Base-by-base conservation (phyloP, 2,113 vertebrate genomes). In the Pedetes capensis region DNA sequence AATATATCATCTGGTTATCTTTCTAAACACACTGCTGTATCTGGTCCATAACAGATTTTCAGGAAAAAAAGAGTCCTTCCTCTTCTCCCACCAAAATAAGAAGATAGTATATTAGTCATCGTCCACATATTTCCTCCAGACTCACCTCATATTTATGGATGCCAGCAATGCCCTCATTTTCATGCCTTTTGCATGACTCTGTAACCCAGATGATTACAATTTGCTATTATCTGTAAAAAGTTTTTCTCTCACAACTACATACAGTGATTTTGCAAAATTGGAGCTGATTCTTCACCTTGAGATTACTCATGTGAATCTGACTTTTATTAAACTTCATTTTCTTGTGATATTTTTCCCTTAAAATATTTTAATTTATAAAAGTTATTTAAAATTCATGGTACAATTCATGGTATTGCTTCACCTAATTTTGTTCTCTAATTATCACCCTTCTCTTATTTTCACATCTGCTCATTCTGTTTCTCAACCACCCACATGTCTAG, bases 261-360 rank as follows among this genome's bases (percentile, higher is more conserved):
- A 85, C 3, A 72, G 32, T 34, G 27, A 96, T 59, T 96, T 37
- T 71, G 29, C 32, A 92, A 6, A 86, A 87, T 64, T 27, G 55
- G 64, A 95, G 9, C 72, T 93, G 68, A 61, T 91, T 97, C 75
- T 86, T 64, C 84, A 64, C 23, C 20, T 29, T 76, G 84, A 93
- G 49, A 94, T 93, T 68, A 80, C 1, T 18, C 27, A 9, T 49
- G 4, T 59, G 66, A 91, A 90, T 87, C 69, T 94, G 68, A 39
- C 32, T 57, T 87, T 57, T 64, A 93, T 72, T 66, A 84, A 91
- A 66, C 16, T 72, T 78, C 27, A 71, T 75, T 86, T n/a, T 84
- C 25, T 59, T 83, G 4, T 44, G 16, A 4, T 14, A 22, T 81
- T 91, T 57, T 68, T 78, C 29, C 8, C 47, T 78, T 10, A n/a